Conservation (phyloP, 2,113 vertebrate species). For the Castor canadensis region DNA sequence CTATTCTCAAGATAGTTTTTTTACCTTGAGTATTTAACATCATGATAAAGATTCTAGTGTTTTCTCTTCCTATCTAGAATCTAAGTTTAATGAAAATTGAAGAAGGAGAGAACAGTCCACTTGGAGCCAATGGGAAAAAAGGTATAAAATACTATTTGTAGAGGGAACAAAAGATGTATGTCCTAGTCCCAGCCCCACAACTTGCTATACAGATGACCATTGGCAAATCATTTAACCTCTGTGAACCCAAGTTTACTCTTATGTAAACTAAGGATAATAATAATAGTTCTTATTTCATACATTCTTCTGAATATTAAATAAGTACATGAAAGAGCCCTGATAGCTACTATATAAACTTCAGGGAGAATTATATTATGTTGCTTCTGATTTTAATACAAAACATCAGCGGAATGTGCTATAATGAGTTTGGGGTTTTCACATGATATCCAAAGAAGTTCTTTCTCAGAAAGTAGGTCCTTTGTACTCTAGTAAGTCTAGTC, state of each 20-base stretch:
- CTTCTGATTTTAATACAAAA: not conserved
- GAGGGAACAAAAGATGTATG: not conserved
- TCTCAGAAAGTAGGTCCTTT: not conserved
- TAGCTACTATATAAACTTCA: not conserved
- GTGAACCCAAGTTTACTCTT: not conserved
- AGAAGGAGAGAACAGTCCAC: slow-evolving; percentile 26
- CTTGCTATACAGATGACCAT: not conserved
- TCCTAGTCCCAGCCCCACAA: not conserved
- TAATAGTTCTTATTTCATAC: not conserved
- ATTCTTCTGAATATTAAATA: not conserved
- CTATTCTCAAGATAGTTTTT: not conserved
- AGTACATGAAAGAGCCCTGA: not conserved
- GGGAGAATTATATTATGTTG: not conserved
- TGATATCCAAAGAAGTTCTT: slow-evolving; percentile 18
- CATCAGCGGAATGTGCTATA: not conserved
- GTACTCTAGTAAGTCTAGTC: not conserved
- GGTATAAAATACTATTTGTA: slow-evolving; percentile 64
- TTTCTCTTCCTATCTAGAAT: slow-evolving; percentile 62
- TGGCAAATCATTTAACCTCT: not conserved
- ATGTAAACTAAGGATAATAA: not conserved
- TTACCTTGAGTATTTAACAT: not conserved
- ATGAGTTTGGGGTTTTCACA: not conserved
- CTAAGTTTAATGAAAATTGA: slow-evolving; percentile 57
- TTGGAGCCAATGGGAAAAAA: slow-evolving; percentile 71
- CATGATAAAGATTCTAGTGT: slow-evolving; percentile 16